Conservation (phyloP, 2,797 vertebrate genomes). For the Bradypus variegatus region DNA sequence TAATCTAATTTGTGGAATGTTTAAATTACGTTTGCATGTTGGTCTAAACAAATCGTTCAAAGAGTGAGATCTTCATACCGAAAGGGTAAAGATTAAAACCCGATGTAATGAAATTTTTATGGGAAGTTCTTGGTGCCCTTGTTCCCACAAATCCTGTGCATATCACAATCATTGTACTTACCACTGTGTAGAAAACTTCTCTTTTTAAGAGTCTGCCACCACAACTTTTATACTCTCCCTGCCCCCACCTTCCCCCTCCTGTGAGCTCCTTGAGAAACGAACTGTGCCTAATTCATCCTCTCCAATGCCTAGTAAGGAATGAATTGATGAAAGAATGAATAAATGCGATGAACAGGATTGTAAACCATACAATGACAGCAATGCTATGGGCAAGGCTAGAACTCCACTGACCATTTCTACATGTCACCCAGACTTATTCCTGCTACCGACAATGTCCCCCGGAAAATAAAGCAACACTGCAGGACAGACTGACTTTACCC, state of each 20-base stretch:
- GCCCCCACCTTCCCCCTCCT: not conserved
- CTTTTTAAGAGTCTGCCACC: not conserved
- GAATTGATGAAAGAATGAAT: not conserved
- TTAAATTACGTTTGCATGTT: conserved; percentile 32
- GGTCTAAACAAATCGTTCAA: not conserved
- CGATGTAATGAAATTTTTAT: not conserved
- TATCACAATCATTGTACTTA: not conserved
- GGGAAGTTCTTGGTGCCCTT: not conserved
- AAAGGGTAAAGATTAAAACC: not conserved
- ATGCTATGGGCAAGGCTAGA: not conserved
- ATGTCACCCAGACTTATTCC: not conserved
- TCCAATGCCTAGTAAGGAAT: not conserved
- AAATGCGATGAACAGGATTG: not conserved
- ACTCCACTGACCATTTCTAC: not conserved
- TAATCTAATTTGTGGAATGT: conserved; percentile 12
- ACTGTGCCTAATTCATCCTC: not conserved
- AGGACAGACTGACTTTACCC: not conserved
- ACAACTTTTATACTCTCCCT: not conserved
- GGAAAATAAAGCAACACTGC: not conserved
- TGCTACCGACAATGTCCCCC: not conserved
- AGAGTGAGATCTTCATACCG: not conserved
- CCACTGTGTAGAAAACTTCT: not conserved
- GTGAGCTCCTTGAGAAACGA: not conserved
- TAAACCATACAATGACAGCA: not conserved
- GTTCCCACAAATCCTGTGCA: not conserved